Evolutionary conservation across 2,797 vertebrate genomes (phyloP), one percentile per base, ranked within the genome.

Genomic region (Myotis daubentonii): DNA sequence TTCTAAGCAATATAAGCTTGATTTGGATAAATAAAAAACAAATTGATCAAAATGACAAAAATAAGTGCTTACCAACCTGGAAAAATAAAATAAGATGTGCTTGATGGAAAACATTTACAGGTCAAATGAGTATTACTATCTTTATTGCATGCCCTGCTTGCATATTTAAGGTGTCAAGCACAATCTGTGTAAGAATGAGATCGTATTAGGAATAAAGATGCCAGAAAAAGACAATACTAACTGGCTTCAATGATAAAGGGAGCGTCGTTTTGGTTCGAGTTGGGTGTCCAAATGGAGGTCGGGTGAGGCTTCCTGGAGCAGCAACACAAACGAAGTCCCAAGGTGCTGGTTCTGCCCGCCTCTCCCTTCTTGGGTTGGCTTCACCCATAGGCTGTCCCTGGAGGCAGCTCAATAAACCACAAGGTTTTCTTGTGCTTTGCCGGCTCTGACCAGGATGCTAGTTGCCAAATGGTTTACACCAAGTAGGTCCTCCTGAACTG

Each of bases 101-200:
- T 75, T 49, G 57, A 81, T 89, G 70, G 79, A 65, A 88, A 91
- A 86, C 88, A 87, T 44, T 75, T 91, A 49, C 75, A 76, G 83
- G 86, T 80, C 33, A 33, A 53, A n/a, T 78, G 55, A 60, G 74
- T 60, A 49, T 53, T 62, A 72, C 36, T 20, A 79, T 92, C 57
- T 65, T 49, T 5, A 38, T 0, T 15, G 16, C 75, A 22, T 28
- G 47, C 6, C 36, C 62, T 66, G 30, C 76, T 65, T 86, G 44
- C 20, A 79, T 33, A 57, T 49, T 86, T 76, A 82, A 96, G 79
- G 57, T 51, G 55, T 30, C 65, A 94, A 70, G 38, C 47, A 15
- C 78, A 28, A 30, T 81, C 95, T 91, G n/a, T 66, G 12, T 53
- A 60, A 79, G 57, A 70, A 62, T 44, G 41, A 89, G 53, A 47